phyloP scores from a whole-genome alignment of 2,113 vertebrate genomes.

The Butastur rufipennis region DNA sequence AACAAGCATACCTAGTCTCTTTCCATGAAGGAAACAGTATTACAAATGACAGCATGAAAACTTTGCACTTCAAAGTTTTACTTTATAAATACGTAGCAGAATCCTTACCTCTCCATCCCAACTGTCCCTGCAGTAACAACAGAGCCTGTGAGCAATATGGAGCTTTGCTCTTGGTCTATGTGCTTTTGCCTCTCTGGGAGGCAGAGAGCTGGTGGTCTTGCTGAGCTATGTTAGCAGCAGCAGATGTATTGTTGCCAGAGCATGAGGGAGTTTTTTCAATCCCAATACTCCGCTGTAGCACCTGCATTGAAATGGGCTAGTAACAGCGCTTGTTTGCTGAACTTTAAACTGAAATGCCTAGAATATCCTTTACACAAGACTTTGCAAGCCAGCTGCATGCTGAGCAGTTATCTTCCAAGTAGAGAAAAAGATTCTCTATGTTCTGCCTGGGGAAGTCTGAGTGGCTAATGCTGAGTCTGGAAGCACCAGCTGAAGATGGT shows the following conservation, averaged over 20 bases:
- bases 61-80: neutral
- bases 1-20: neutral
- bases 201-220: accelerated
- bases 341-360: neutral
- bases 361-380: neutral
- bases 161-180: neutral
- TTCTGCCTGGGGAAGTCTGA: neutral
- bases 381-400: neutral
- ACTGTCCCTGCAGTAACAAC: neutral
- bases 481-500: neutral
- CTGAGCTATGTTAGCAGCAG: neutral
- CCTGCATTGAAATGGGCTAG: neutral
- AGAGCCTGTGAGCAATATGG: accelerated
- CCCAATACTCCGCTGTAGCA: neutral
- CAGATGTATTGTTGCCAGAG: neutral
- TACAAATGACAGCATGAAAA: neutral
- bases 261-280: neutral
- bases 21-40: neutral
- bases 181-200: neutral
- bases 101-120: neutral
- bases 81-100: neutral
- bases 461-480: neutral
- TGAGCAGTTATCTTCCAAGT: neutral
- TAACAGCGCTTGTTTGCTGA: neutral
- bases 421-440: neutral